These are phyloP conservation scores for Lycaon pictus DNA, from an alignment of 2,113 vertebrate species.

Conservation along the genomic window DNA sequence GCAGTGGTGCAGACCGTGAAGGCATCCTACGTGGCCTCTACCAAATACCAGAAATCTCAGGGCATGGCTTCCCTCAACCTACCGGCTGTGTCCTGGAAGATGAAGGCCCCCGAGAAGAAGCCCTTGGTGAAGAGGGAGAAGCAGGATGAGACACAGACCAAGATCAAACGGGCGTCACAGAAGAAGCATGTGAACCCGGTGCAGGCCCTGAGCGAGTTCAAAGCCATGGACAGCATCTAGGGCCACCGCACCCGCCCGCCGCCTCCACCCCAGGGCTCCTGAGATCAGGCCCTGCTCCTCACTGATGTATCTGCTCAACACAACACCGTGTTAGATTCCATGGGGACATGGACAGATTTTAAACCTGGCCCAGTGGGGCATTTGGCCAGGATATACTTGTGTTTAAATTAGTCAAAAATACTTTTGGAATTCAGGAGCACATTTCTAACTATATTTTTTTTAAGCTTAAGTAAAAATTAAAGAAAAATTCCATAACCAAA, in stretches of 20 bases:
- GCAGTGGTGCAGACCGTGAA: conserved; percentile 98
- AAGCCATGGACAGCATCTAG: conserved; percentile 99
- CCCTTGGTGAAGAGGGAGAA: conserved; percentile 99
- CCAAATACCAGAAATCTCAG: conserved; percentile 98
- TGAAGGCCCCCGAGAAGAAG: conserved; percentile 99
- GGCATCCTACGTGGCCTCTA: conserved; percentile 98
- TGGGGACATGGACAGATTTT: conserved; percentile 66
- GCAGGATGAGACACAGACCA: conserved; percentile 95
- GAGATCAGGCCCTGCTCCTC: conserved; percentile 68
- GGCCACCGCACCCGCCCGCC: conserved; percentile 46
- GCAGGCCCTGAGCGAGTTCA: conserved; percentile 99
- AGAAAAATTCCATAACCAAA: conserved; percentile 85
- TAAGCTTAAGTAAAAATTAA: conserved; percentile 78
- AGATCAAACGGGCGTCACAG: conserved; percentile 97
- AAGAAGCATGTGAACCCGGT: conserved; percentile 97
- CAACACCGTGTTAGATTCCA: conserved; percentile 82
- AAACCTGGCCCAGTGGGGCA: conserved; percentile 65
- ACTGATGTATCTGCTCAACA: conserved; percentile 85
- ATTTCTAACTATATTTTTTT: conserved; percentile 85
- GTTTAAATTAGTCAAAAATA: conserved; percentile 72
- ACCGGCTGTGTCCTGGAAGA: conserved; percentile 97
- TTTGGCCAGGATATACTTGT: conserved; percentile 70
- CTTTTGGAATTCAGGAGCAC: conserved; percentile 83
- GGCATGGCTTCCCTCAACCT: conserved; percentile 98
- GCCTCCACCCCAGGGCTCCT: conserved; percentile 9